These are phyloP conservation scores for Priocnemis perturbator DNA, from an alignment of 2,888 invertebrate species.

Conservation along the genomic window DNA sequence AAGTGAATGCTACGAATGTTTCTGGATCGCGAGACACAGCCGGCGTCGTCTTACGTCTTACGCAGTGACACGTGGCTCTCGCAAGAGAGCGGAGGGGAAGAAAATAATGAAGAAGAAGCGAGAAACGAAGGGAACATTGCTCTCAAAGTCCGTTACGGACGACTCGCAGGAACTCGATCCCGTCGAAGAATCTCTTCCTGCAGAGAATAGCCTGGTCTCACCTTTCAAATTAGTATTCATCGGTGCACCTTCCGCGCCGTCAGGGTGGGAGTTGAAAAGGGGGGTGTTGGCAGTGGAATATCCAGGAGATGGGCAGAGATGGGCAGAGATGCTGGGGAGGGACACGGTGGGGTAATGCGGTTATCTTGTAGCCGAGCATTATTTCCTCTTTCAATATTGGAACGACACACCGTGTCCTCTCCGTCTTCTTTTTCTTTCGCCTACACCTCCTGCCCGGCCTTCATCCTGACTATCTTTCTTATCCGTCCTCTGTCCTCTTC, in stretches of 20 bases:
- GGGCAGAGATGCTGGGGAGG: conserved; percentile 35
- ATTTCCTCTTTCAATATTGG: conserved; percentile 68
- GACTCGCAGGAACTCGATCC: too few species aligned
- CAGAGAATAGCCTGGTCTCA: conserved; percentile 36
- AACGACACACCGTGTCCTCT: conserved; percentile 36
- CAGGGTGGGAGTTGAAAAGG: too few species aligned
- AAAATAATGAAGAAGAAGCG: background rate
- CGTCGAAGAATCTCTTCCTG: conserved; percentile 18
- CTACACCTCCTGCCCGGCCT: conserved; percentile 20
- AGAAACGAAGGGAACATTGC: background rate
- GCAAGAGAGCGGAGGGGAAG: background rate
- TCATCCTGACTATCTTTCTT: conserved; percentile 15
- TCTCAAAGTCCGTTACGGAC: conserved; percentile 18
- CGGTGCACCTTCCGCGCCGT: conserved; percentile 18
- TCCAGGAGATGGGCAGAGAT: conserved; percentile 37
- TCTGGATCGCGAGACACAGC: conserved; percentile 37
- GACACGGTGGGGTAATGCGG: conserved; percentile 60
- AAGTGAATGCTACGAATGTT: conserved; percentile 20
- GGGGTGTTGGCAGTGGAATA: conserved; percentile 25
- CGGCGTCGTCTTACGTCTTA: conserved; percentile 46
- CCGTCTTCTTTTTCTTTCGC: conserved; percentile 16
- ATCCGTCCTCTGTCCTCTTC: background rate
- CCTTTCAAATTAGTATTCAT: conserved; percentile 62
- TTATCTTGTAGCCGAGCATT: conserved; percentile 67
- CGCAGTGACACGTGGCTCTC: background rate